Conservation (phyloP, 2,113 vertebrate species). For the Cranoglanis bouderius region DNA sequence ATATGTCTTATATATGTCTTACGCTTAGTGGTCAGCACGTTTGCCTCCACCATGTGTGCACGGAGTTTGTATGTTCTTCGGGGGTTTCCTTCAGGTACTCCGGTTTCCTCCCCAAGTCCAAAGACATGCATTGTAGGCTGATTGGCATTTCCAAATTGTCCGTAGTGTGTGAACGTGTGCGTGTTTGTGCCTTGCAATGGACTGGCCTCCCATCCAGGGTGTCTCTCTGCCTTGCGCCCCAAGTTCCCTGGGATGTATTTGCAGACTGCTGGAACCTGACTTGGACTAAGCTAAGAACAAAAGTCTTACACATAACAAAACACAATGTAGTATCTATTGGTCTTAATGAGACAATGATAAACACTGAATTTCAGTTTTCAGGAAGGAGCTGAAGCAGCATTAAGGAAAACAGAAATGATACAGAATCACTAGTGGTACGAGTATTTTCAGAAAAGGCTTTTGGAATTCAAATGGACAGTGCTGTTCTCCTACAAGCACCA, state of each 20-base stretch:
- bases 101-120: no score
- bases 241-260: no score
- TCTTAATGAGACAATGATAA: background rate
- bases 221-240: no score
- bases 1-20: background rate
- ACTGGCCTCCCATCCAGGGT: no score
- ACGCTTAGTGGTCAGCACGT: no score
- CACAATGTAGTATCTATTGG: background rate
- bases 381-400: background rate
- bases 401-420: background rate
- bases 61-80: no score
- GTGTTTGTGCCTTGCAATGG: no score
- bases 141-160: no score
- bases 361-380: background rate
- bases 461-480: slow-evolving; percentile 3
- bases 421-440: background rate
- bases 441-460: slow-evolving; percentile 2
- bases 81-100: no score
- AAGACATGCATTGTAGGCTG: no score
- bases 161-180: no score
- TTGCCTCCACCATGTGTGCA: no score
- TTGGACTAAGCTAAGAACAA: background rate
- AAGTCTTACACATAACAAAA: background rate
- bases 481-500: background rate
- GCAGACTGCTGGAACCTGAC: background rate